phyloP scores from a whole-genome alignment of 2,888 invertebrate species.

The Sphinx pinastri region DNA sequence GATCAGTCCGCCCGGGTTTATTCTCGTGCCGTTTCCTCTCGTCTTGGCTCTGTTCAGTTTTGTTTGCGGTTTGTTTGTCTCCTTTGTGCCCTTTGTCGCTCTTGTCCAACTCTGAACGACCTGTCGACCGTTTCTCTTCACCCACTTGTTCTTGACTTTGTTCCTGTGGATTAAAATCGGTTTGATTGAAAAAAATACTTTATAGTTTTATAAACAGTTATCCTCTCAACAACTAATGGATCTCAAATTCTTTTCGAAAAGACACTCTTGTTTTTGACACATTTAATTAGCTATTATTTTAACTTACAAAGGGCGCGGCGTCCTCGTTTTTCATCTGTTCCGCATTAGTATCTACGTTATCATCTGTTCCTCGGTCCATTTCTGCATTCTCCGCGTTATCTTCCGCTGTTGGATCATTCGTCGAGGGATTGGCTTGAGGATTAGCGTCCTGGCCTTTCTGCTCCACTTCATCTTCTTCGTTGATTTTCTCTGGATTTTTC shows the following conservation, averaged over 20 bases:
- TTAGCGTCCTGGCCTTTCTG: slow-evolving; percentile 76
- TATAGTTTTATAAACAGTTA: too few relatives aligned
- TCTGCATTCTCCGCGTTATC: slow-evolving; percentile 79
- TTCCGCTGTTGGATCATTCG: slow-evolving; percentile 74
- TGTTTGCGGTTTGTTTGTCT: slow-evolving; percentile 66
- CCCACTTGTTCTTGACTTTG: slow-evolving; percentile 85
- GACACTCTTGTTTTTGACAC: too few relatives aligned
- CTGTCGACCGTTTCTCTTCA: slow-evolving; percentile 87
- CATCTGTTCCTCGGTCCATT: slow-evolving; percentile 72
- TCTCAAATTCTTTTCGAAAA: too few relatives aligned
- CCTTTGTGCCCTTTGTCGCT: slow-evolving; percentile 88
- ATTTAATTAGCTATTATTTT: too few relatives aligned
- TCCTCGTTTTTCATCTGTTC: slow-evolving; percentile 76
- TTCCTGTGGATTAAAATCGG: slow-evolving; percentile 62
- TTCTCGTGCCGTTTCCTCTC: slow-evolving; percentile 82
- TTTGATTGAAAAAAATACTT: too few relatives aligned
- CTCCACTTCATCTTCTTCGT: slow-evolving; percentile 71
- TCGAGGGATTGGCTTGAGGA: slow-evolving; percentile 79
- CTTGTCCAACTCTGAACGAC: slow-evolving; percentile 90
- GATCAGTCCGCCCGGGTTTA: slow-evolving; percentile 90
- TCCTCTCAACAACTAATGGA: too few relatives aligned
- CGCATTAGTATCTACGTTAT: slow-evolving; percentile 78
- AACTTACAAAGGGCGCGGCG: slow-evolving; percentile 70
- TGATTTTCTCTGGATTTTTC: slow-evolving; percentile 70
- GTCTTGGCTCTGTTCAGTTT: slow-evolving; percentile 68